Percentiles rank a stretch among this genome's conserved stretches.
Conservation (phyloP, 2,797 vertebrate genomes). For the Allochrocebus solatus region DNA sequence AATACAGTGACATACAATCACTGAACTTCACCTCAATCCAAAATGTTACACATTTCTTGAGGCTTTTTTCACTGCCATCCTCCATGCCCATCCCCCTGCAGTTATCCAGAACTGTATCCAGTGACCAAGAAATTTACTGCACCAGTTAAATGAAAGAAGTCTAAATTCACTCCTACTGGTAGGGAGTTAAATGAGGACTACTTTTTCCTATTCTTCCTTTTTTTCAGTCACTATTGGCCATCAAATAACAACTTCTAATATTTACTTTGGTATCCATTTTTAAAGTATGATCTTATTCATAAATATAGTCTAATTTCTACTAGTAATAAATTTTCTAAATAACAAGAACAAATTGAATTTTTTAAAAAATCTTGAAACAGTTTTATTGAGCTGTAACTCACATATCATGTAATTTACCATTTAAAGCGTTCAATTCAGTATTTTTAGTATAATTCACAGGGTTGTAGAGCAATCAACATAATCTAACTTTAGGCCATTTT, state of each 20-base stretch:
- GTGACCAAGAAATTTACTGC: not conserved
- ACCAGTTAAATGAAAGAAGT: not conserved
- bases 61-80: not conserved
- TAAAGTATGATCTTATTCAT: conserved; percentile 1
- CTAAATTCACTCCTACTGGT: not conserved
- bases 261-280: not conserved
- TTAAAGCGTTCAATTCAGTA: not conserved
- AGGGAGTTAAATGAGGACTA: not conserved
- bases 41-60: not conserved
- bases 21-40: not conserved
- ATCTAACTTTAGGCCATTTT: conserved; percentile 42
- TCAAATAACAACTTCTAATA: not conserved
- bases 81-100: not conserved
- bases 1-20: not conserved
- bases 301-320: conserved; percentile 12
- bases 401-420: not conserved
- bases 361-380: not conserved
- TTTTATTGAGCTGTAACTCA: conserved; percentile 7
- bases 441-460: conserved; percentile 3
- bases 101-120: not conserved
- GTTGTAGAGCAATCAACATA: not conserved
- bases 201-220: not conserved
- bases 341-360: not conserved
- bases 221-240: not conserved
- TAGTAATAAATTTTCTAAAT: conserved; percentile 21